Percentiles rank a stretch among this genome's conserved stretches.
These are phyloP conservation scores for Galeopsomyia nigrocyanea DNA, from an alignment of 2,888 invertebrate species.

Conservation along the genomic window DNA sequence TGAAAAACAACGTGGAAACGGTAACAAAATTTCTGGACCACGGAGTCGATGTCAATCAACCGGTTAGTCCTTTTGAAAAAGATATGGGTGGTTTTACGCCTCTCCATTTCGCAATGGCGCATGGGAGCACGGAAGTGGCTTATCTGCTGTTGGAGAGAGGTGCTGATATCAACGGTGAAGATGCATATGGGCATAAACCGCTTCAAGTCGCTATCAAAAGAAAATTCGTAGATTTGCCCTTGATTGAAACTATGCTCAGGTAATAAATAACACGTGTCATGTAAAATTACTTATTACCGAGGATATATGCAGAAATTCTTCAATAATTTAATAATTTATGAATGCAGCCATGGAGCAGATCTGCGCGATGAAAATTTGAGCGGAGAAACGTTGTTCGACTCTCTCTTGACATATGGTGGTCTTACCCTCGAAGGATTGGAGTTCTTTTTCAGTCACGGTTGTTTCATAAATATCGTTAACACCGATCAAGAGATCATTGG, in stretches of 20 bases:
- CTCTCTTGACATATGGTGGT: not conserved
- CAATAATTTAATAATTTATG: no score
- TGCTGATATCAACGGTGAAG: not conserved
- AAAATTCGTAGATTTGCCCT: no score
- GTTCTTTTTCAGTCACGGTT: not conserved
- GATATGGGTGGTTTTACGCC: constrained; percentile 4
- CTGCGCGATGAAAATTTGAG: not conserved
- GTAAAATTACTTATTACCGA: no score
- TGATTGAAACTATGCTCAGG: not conserved
- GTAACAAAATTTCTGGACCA: not conserved
- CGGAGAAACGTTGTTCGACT: not conserved
- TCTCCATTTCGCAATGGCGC: constrained; percentile 1
- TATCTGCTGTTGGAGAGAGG: not conserved
- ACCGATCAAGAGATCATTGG: not conserved
- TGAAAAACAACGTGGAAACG: not conserved
- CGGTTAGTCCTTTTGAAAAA: not conserved
- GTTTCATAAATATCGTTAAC: not conserved
- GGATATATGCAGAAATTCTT: no score
- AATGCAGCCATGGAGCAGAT: not conserved
- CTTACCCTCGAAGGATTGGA: not conserved
- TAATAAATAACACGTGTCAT: no score
- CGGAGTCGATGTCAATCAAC: not conserved
- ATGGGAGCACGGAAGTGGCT: not conserved
- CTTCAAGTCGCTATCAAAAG: not conserved
- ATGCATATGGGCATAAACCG: not conserved